These are phyloP conservation scores for Maconellicoccus hirsutus DNA, from an alignment of 1,140 invertebrate species.

Conservation along the genomic window DNA sequence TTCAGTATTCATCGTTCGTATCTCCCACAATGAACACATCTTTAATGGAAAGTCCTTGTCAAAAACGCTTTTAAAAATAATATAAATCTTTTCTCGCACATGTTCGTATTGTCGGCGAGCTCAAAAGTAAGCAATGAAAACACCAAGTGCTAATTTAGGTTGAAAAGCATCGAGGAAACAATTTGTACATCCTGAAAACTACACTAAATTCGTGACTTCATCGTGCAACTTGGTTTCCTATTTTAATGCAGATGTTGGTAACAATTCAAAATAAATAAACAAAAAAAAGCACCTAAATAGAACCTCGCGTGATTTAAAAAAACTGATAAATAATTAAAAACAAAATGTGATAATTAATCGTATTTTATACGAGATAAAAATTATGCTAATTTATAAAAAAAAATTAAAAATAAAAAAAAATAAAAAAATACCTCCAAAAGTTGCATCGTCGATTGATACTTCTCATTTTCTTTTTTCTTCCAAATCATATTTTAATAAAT, in stretches of 20 bases:
- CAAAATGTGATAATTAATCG: too few relatives aligned
- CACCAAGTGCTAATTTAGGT: conserved; percentile 1
- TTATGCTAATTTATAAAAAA: too few relatives aligned
- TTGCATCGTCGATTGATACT: neutral
- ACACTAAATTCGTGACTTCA: neutral
- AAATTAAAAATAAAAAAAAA: neutral
- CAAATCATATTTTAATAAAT: conserved; percentile 14
- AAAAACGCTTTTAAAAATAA: neutral
- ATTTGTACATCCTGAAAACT: neutral
- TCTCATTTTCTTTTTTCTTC: neutral
- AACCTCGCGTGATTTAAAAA: too few relatives aligned
- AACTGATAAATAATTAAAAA: too few relatives aligned
- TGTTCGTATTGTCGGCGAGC: neutral
- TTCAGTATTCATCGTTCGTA: too few relatives aligned
- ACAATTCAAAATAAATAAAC: too few relatives aligned
- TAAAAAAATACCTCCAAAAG: neutral
- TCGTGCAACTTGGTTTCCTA: too few relatives aligned
- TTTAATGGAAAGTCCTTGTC: neutral
- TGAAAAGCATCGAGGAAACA: neutral
- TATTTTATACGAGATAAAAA: too few relatives aligned
- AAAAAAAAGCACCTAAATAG: too few relatives aligned
- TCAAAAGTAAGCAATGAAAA: neutral
- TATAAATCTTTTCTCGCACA: neutral
- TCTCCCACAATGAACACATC: neutral
- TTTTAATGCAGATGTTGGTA: too few relatives aligned